Conservation (phyloP, 2,113 vertebrate genomes). For the Turdus rufiventris region DNA sequence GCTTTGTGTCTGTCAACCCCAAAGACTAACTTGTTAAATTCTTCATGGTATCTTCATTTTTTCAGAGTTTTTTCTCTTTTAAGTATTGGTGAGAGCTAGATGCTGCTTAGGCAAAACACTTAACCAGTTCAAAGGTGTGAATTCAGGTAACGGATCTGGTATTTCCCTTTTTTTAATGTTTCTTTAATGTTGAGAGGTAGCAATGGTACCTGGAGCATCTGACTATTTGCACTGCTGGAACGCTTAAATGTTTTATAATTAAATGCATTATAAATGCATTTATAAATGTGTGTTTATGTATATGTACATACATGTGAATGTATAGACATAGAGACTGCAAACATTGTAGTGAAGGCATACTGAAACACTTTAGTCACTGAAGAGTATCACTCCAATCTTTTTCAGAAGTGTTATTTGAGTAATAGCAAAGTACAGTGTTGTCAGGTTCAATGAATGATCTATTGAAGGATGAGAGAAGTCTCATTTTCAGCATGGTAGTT, state of each 20-base stretch:
- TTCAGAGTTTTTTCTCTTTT: not conserved
- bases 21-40: not conserved
- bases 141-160: not conserved
- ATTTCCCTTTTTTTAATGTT: not conserved
- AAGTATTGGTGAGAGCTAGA: not conserved
- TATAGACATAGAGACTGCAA: not conserved
- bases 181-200: not conserved
- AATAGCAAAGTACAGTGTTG: not conserved
- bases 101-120: not conserved
- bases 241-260: no score
- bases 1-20: not conserved
- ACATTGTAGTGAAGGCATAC: not conserved
- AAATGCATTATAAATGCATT: not conserved
- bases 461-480: not conserved
- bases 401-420: not conserved
- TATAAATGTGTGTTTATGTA: not conserved
- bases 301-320: not conserved
- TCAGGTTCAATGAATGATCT: not conserved
- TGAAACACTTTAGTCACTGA: not conserved
- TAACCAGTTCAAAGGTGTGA: not conserved
- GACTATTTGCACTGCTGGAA: not conserved
- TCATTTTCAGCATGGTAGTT: not conserved
- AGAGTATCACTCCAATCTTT: not conserved
- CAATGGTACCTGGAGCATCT: not conserved
- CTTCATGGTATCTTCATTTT: not conserved